These are phyloP conservation scores for Sebastes dallii DNA, from an alignment of 2,797 vertebrate genomes.

Conservation along the genomic window DNA sequence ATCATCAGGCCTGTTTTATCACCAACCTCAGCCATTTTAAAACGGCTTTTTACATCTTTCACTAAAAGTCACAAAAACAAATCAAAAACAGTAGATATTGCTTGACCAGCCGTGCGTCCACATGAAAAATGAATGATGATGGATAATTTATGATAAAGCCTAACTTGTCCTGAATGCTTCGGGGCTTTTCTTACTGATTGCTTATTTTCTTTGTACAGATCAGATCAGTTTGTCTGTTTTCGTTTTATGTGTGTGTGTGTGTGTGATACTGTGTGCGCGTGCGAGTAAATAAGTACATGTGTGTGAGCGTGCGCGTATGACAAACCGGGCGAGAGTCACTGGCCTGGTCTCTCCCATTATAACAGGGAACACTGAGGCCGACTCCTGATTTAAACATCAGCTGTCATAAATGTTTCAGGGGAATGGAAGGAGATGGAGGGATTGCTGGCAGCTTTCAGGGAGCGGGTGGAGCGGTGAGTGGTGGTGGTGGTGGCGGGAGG, in stretches of 20 bases:
- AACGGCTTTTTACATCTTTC: neutral
- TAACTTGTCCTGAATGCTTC: neutral
- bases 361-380: slow-evolving; percentile 62
- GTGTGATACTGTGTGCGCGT: neutral
- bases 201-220: slow-evolving; percentile 2
- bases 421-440: slow-evolving; percentile 49
- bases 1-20: neutral
- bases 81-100: neutral
- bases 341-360: slow-evolving; percentile 44
- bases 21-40: neutral
- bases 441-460: slow-evolving; percentile 38
- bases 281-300: neutral
- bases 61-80: slow-evolving; percentile 12
- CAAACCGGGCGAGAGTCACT: slow-evolving; percentile 5
- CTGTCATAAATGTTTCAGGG: slow-evolving; percentile 81
- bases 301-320: slow-evolving; percentile 8
- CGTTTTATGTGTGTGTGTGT: neutral
- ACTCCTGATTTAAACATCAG: slow-evolving; percentile 81
- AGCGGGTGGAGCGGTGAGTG: neutral
- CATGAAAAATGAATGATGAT: slow-evolving; percentile 29
- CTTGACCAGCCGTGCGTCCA: slow-evolving; percentile 2
- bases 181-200: neutral
- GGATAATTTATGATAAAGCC: slow-evolving; percentile 34
- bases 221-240: neutral
- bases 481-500: slow-evolving; percentile 1